Percentiles rank a stretch among this genome's conserved stretches.
These are phyloP conservation scores for Mellilla xanthometata DNA, from an alignment of 2,888 invertebrate species.

Conservation along the genomic window DNA sequence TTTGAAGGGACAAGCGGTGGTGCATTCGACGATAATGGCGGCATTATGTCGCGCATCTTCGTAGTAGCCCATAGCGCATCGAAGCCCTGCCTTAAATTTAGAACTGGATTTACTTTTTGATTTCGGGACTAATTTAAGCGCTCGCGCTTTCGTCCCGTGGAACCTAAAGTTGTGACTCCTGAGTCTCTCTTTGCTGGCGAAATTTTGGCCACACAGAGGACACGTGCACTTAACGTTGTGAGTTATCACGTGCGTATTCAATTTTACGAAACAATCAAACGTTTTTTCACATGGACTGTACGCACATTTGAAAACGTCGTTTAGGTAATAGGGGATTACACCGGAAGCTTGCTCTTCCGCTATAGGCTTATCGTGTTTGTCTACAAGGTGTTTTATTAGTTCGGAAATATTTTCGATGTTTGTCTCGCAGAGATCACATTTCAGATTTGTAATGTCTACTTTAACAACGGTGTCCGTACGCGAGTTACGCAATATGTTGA, in stretches of 20 bases:
- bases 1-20: slow-evolving; percentile 23
- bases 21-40: slow-evolving; percentile 11
- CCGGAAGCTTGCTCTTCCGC: slow-evolving; percentile 49
- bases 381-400: slow-evolving; percentile 54
- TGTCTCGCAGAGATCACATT: slow-evolving; percentile 44
- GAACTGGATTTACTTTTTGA: not conserved
- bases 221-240: slow-evolving; percentile 69
- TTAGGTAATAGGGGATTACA: slow-evolving; percentile 55
- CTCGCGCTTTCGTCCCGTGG: not conserved
- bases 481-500: slow-evolving; percentile 8
- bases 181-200: slow-evolving; percentile 4
- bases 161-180: not conserved
- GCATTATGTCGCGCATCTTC: slow-evolving; percentile 16
- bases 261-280: slow-evolving; percentile 59
- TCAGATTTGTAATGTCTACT: slow-evolving; percentile 55
- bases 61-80: not conserved
- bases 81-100: not conserved
- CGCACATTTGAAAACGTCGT: slow-evolving; percentile 50
- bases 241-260: slow-evolving; percentile 65
- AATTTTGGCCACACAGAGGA: slow-evolving; percentile 52
- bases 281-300: slow-evolving; percentile 45
- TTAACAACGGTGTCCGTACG: slow-evolving; percentile 37
- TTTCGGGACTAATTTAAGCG: not conserved
- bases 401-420: slow-evolving; percentile 41
- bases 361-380: slow-evolving; percentile 51